Base-by-base conservation (phyloP, 2,797 vertebrate species). In the Sarcoramphus papa region DNA sequence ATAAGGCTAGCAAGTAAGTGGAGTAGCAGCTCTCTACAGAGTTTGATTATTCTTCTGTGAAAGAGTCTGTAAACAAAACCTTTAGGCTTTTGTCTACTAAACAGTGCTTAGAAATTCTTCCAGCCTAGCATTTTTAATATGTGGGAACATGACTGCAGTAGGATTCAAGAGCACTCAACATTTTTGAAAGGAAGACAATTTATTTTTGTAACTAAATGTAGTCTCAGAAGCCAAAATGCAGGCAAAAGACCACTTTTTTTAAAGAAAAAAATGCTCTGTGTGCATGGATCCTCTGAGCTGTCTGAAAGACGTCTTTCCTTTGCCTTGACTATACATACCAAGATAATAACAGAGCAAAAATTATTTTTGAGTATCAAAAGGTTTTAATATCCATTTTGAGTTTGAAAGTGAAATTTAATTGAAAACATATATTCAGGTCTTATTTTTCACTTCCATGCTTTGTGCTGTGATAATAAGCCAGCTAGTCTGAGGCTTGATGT, bases 41-140 rank as follows among this genome's bases (percentile, higher is more conserved):
- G 70, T 92, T 90, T 88, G 81, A 92, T 93, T 72, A 95, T 86
- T 93, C 77, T 85, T 60, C 64, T 88, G 87, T 92, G 87, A 78
- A 91, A 79, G 31, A 77, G 85, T 89, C 86, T 92, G 90, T 95
- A 96, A 97, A 95, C 94, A 97, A 96, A 96, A 96, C 92, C 97
- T 96, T 95, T 92, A 94, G 76, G 85, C 83, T 96, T 97, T 96
- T 95, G 96, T 96, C 95, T 97, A 74, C 91, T 74, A 90, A 95
- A 93, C 48, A 93, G 87, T 74, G 59, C 85, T 95, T 88, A 93
- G 93, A 92, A 94, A 96, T 90, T 93, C 88, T 92, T 95, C 76
- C 73, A 95, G 87, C 40, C 82, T 73, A 88, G 91, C 79, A 79
- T 81, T 97, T 97, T 96, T 90, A 91, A 92, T 91, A 95, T 76